A percentile compares a stretch with the other conserved stretches of the same genome.
phyloP scores from a whole-genome alignment of 2,797 vertebrate species.

The Propithecus perrieri region DNA sequence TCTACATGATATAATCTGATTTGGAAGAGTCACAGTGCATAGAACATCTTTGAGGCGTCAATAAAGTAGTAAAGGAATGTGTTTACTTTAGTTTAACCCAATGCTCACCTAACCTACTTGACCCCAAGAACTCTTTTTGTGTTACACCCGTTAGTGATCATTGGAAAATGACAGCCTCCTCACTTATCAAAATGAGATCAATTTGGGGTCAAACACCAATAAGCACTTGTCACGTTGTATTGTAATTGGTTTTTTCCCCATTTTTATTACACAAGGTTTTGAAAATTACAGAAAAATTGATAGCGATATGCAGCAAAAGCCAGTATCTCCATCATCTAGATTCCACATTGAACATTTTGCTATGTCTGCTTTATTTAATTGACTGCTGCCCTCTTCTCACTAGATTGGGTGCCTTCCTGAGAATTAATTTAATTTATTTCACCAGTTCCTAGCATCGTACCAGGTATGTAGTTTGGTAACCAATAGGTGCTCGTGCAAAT shows the following conservation, averaged over 20 bases:
- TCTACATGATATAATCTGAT: neutral
- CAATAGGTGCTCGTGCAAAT: neutral
- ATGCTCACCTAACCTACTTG: neutral
- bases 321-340: neutral
- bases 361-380: neutral
- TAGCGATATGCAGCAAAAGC: neutral
- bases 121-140: neutral
- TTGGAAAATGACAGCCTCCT: neutral
- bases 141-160: neutral
- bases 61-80: slow-evolving; percentile 1
- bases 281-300: slow-evolving; percentile 37
- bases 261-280: slow-evolving; percentile 45
- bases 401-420: neutral
- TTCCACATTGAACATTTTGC: slow-evolving; percentile 2
- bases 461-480: neutral
- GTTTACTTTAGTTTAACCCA: neutral
- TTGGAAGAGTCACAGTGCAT: neutral
- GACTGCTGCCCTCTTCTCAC: neutral
- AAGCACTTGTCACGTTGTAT: neutral
- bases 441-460: neutral
- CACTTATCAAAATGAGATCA: neutral
- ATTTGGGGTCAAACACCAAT: neutral
- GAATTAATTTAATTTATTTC: slow-evolving; percentile 37
- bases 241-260: neutral
- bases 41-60: neutral